Evolutionary conservation across 2,888 invertebrate species (phyloP).

Genomic region (Tenthredo scrophulariae): DNA sequence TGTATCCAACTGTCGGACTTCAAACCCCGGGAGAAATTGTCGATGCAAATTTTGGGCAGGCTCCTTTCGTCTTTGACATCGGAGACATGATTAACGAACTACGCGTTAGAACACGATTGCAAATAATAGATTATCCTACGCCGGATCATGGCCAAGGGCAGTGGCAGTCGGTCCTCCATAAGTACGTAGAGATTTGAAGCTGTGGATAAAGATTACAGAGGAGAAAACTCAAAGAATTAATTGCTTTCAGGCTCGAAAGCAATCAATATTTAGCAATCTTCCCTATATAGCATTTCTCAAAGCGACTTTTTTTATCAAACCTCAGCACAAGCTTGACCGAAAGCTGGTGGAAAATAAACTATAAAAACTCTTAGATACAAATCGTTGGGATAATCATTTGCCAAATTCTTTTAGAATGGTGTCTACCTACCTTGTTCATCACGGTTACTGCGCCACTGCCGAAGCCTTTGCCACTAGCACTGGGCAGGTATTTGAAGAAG

Average conservation of each 20-base stretch:
- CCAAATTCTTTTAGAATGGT: conserved; percentile 87
- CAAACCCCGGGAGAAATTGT: conserved; percentile 99
- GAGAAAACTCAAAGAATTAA: neutral
- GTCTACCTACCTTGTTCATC: conserved; percentile 97
- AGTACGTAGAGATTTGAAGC: conserved; percentile 80
- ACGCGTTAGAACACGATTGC: conserved; percentile 88
- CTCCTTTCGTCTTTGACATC: conserved; percentile 98
- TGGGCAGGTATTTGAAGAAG: conserved; percentile 94
- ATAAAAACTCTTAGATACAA: neutral
- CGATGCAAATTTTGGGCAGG: conserved; percentile 99
- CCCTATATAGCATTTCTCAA: neutral
- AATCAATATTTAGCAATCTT: neutral
- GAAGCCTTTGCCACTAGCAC: conserved; percentile 96
- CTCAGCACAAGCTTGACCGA: no score
- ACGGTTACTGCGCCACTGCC: conserved; percentile 97
- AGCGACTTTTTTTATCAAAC: neutral
- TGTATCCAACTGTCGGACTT: conserved; percentile 98
- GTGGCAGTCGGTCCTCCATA: conserved; percentile 95
- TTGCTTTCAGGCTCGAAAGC: neutral
- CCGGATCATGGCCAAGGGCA: conserved; percentile 90
- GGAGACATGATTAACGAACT: conserved; percentile 97
- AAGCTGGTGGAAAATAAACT: neutral
- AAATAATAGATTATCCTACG: conserved; percentile 93
- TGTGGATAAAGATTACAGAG: conserved; percentile 3
- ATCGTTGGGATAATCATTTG: conserved; percentile 58